Evolutionary conservation across 2,888 invertebrate genomes (phyloP).

Genomic region (Andrena hattorfiana): DNA sequence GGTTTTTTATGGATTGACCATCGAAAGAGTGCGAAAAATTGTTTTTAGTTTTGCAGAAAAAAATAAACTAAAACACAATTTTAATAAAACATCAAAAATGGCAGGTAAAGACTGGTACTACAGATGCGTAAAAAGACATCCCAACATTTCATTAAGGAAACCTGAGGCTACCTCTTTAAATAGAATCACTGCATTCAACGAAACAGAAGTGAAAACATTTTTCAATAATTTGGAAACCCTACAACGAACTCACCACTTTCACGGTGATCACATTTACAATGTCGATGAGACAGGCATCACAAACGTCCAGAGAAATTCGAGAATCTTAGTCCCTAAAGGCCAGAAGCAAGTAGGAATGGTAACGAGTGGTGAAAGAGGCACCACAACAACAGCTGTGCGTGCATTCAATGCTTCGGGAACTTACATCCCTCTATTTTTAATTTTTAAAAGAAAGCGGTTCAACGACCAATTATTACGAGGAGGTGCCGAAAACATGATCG

Average conservation of each 20-base stretch:
- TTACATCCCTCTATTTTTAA: background rate
- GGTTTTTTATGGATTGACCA: no score
- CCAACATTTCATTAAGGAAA: background rate
- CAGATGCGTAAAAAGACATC: background rate
- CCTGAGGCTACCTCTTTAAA: background rate
- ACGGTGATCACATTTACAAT: background rate
- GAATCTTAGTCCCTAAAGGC: background rate
- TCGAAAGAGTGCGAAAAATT: no score
- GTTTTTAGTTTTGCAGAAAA: no score
- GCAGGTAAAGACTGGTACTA: background rate
- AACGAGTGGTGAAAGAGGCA: background rate
- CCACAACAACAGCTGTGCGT: background rate
- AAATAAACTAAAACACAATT: no score
- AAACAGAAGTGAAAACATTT: background rate
- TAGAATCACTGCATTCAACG: background rate
- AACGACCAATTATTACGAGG: background rate
- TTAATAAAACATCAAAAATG: background rate
- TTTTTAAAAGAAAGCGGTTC: background rate
- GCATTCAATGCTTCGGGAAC: background rate
- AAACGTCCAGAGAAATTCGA: background rate
- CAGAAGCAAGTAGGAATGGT: background rate
- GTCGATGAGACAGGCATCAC: background rate
- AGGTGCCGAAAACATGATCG: background rate
- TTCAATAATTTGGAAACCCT: background rate
- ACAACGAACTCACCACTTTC: background rate